phyloP scores from a whole-genome alignment of 2,113 vertebrate genomes.

The Tonatia bakeri region DNA sequence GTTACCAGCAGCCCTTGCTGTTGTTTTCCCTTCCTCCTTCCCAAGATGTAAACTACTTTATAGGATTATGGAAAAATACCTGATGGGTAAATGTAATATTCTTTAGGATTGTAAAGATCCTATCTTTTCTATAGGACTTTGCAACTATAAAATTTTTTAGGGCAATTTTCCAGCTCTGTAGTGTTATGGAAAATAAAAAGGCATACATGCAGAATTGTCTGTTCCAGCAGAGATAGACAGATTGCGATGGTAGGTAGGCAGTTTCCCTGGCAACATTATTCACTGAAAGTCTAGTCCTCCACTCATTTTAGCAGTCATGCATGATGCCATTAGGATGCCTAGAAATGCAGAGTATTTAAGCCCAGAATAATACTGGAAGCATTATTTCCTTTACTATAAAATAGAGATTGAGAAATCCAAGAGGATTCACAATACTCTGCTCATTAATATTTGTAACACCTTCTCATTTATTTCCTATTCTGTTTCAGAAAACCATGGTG shows the following conservation, averaged over 20 bases:
- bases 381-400: background rate
- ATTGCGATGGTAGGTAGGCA: background rate
- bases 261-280: conserved; percentile 8
- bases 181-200: background rate
- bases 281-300: background rate
- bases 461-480: conserved; percentile 32
- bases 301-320: background rate
- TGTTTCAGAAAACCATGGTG: conserved; percentile 8
- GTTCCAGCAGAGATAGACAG: accelerated
- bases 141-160: background rate
- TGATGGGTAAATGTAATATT: background rate
- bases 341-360: background rate
- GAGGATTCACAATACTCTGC: background rate
- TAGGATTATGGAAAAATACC: background rate
- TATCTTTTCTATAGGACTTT: background rate
- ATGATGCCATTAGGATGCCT: background rate
- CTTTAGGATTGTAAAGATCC: background rate
- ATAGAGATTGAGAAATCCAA: background rate
- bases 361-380: background rate
- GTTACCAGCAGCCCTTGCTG: background rate
- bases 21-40: background rate
- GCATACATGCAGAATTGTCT: background rate
- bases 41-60: background rate
- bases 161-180: conserved; percentile 20
- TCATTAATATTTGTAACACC: conserved; percentile 9